These are phyloP conservation scores for Catamblyrhynchus diadema DNA, from an alignment of 2,797 vertebrate genomes.

Conservation along the genomic window DNA sequence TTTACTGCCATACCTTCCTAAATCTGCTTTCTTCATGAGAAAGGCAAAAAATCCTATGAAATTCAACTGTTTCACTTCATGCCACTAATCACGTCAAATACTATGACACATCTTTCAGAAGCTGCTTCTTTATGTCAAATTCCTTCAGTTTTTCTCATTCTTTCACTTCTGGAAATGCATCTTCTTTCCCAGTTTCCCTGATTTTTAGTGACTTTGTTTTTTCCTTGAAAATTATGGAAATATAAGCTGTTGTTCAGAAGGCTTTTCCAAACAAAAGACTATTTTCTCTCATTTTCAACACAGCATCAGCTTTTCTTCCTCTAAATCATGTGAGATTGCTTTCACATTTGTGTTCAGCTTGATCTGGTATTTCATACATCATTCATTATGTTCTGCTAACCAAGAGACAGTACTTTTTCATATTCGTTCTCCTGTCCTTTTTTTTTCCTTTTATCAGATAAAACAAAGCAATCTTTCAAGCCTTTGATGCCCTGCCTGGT, in stretches of 20 bases:
- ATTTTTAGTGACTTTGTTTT: not conserved
- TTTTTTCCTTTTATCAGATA: not conserved
- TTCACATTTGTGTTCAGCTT: not conserved
- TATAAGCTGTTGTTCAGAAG: not conserved
- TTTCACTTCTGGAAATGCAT: not conserved
- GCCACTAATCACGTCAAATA: not conserved
- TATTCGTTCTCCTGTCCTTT: not conserved
- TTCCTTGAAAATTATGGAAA: not conserved
- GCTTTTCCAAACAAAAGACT: not conserved
- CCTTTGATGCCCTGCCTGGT: not conserved
- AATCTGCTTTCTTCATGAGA: not conserved
- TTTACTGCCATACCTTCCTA: not conserved
- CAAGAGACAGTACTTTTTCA: not conserved
- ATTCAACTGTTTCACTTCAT: not conserved
- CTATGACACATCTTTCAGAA: not conserved
- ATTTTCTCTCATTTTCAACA: slow-evolving; percentile 2
- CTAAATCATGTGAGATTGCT: not conserved
- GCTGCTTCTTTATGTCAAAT: not conserved
- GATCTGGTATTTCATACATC: not conserved
- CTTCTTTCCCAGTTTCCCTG: not conserved
- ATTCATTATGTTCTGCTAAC: not conserved
- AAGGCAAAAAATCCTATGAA: not conserved
- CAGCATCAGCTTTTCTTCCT: not conserved
- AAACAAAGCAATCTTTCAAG: not conserved
- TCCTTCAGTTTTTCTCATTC: not conserved